Evolutionary conservation across 1,140 invertebrate species (phyloP).

Genomic region (Delia radicum): DNA sequence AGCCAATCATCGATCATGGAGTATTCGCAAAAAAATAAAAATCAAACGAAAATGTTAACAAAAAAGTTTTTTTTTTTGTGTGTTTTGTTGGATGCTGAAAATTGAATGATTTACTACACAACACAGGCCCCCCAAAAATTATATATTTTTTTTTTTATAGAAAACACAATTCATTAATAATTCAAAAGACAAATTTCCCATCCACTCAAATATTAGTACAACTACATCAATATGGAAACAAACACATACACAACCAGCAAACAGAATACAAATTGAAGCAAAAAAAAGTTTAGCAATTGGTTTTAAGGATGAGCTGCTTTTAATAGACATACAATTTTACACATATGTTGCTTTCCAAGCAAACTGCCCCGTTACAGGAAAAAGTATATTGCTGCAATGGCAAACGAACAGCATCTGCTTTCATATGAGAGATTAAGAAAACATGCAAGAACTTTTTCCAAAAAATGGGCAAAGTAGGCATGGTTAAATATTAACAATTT

Average conservation of each 20-base stretch:
- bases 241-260: not conserved
- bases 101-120: slow-evolving; percentile 14
- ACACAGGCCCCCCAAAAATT: not conserved
- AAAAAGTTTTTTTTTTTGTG: slow-evolving; percentile 4
- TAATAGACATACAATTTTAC: slow-evolving; percentile 10
- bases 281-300: slow-evolving; percentile 20
- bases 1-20: slow-evolving; percentile 11
- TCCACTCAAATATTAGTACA: not conserved
- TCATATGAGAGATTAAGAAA: too few relatives aligned
- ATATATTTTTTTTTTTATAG: not conserved
- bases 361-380: too few relatives aligned
- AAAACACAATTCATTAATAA: slow-evolving; percentile 18
- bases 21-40: not conserved
- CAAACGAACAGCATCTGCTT: too few relatives aligned
- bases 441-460: too few relatives aligned
- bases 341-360: too few relatives aligned
- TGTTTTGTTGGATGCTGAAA: not conserved
- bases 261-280: not conserved
- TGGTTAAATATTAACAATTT: too few relatives aligned
- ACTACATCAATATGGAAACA: not conserved
- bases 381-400: too few relatives aligned
- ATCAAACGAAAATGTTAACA: not conserved
- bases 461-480: too few relatives aligned
- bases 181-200: slow-evolving; percentile 15
- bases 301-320: slow-evolving; percentile 20